Evolutionary conservation across 2,888 invertebrate species (phyloP).

Genomic region (Scrobipalpa atriplicella): DNA sequence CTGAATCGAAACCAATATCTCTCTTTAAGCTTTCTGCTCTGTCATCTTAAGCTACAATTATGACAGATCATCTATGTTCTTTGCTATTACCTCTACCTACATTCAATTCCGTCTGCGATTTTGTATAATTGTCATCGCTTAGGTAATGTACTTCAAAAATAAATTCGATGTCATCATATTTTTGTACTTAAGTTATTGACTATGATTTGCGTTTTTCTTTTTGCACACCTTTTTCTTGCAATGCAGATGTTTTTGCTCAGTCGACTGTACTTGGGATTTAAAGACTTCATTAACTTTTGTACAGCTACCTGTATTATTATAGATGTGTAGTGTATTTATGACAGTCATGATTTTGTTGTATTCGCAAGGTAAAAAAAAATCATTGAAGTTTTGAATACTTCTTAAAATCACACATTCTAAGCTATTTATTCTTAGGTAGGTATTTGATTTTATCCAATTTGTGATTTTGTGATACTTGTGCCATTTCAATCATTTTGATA

Average conservation of each 20-base stretch:
- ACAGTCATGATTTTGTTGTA: too few species aligned
- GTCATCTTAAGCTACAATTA: constrained; percentile 45
- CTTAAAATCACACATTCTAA: too few species aligned
- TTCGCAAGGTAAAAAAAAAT: too few species aligned
- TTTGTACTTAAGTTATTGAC: constrained; percentile 39
- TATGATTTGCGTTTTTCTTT: constrained; percentile 45
- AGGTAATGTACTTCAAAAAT: constrained; percentile 12
- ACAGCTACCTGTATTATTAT: background rate
- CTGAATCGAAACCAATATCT: too few species aligned
- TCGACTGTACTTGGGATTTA: constrained; percentile 23
- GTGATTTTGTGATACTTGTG: too few species aligned
- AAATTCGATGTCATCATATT: too few species aligned
- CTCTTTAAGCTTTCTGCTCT: constrained; percentile 53
- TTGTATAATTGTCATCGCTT: background rate
- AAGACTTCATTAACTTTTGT: constrained; percentile 29
- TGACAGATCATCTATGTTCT: background rate
- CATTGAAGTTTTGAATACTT: too few species aligned
- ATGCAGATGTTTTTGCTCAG: constrained; percentile 42
- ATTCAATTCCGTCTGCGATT: background rate
- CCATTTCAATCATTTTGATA: too few species aligned
- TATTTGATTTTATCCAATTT: too few species aligned
- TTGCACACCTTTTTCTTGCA: constrained; percentile 35
- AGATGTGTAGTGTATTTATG: background rate
- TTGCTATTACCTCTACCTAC: background rate
- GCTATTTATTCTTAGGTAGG: too few species aligned